Percentiles rank a stretch among this genome's conserved stretches.
Conservation (phyloP, 2,888 invertebrate genomes). For the Athalia cordata region DNA sequence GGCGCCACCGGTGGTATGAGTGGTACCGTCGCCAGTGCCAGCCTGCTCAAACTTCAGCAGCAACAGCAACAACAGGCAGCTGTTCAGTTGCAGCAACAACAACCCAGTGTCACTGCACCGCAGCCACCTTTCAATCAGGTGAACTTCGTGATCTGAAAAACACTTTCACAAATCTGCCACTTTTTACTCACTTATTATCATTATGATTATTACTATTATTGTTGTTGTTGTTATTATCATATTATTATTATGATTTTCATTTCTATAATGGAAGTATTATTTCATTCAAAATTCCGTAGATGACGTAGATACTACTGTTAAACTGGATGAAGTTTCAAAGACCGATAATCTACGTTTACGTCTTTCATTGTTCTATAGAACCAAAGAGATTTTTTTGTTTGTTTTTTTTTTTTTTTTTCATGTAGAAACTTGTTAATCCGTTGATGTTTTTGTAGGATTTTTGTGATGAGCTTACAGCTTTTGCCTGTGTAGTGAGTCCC, state of each 20-base stretch:
- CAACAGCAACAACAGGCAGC: conserved; percentile 67
- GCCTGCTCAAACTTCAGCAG: conserved; percentile 70
- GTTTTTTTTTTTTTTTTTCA: neutral
- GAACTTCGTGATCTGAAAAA: conserved; percentile 62
- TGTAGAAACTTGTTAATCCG: conserved; percentile 22
- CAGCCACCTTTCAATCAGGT: conserved; percentile 73
- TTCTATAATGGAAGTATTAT: neutral
- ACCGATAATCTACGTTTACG: too few relatives aligned
- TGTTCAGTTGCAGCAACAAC: conserved; percentile 68
- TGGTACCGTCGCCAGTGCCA: conserved; percentile 71
- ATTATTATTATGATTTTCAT: neutral
- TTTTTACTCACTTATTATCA: neutral
- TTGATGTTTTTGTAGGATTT: conserved; percentile 5
- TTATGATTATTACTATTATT: neutral
- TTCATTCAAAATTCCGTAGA: neutral
- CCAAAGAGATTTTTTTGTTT: neutral
- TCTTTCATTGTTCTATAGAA: neutral
- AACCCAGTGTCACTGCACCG: conserved; percentile 68
- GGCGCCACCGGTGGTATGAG: conserved; percentile 68
- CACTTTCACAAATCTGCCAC: neutral
- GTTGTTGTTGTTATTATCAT: neutral
- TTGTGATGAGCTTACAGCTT: conserved; percentile 16
- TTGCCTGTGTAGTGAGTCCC: conserved; percentile 40
- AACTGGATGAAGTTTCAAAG: too few relatives aligned
- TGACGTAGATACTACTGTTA: neutral